Evolutionary conservation across 2,797 vertebrate genomes (phyloP).

Genomic region (Pogonophryne albipinna): DNA sequence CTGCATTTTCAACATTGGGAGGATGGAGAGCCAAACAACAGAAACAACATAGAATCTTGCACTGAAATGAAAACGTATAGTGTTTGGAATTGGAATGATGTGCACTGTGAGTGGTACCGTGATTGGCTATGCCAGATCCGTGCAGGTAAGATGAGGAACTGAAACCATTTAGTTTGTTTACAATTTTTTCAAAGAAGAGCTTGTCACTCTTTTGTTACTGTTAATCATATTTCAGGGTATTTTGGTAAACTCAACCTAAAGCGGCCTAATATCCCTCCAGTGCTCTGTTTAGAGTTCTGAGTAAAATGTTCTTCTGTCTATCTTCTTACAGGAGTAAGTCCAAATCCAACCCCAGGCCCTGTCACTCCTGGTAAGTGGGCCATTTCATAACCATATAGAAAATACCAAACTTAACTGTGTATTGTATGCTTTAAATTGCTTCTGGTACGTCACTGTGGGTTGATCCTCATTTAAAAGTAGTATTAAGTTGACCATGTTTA

Average conservation of each 20-base stretch:
- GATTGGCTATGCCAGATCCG: slow-evolving; percentile 90
- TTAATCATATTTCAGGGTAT: not conserved
- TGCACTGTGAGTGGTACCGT: slow-evolving; percentile 84
- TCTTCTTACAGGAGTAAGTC: slow-evolving; percentile 81
- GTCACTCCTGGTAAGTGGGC: slow-evolving; percentile 23
- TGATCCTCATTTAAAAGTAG: not conserved
- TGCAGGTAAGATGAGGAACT: slow-evolving; percentile 82
- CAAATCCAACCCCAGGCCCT: slow-evolving; percentile 78
- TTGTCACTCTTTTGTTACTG: not conserved
- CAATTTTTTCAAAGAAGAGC: not conserved
- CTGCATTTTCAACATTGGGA: slow-evolving; percentile 88
- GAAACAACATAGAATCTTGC: slow-evolving; percentile 88
- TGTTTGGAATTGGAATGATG: slow-evolving; percentile 86
- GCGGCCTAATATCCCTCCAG: not conserved
- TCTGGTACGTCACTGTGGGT: not conserved
- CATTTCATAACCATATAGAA: not conserved
- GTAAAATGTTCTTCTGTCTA: not conserved
- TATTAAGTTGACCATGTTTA: no score
- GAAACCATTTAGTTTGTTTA: not conserved
- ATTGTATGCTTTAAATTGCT: not conserved
- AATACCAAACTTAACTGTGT: not conserved
- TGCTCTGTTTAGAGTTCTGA: not conserved
- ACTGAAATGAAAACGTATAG: slow-evolving; percentile 64
- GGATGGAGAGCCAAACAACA: slow-evolving; percentile 90
- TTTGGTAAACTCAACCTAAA: not conserved